These are phyloP conservation scores for Callinectes sapidus DNA, from an alignment of 2,888 invertebrate species.

Conservation along the genomic window DNA sequence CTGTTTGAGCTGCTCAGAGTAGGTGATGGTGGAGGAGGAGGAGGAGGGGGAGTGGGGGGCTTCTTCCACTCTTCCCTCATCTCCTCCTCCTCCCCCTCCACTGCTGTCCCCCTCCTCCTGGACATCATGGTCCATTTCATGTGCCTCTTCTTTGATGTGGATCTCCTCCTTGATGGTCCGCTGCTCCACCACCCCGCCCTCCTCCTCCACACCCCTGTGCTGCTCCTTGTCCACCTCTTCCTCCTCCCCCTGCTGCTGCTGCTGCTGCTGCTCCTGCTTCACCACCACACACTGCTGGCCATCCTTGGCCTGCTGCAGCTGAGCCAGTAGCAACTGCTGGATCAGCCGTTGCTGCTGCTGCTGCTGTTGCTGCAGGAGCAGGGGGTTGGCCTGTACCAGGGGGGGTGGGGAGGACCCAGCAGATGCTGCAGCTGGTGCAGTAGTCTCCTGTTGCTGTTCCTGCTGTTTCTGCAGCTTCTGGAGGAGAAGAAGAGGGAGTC, in stretches of 20 bases:
- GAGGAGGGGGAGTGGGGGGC: background rate
- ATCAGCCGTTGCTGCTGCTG: conserved; percentile 56
- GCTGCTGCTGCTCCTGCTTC: conserved; percentile 27
- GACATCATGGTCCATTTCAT: background rate
- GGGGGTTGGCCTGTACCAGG: conserved; percentile 43
- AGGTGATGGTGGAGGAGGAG: conserved; percentile 27
- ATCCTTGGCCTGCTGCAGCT: conserved; percentile 57
- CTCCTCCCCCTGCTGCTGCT: background rate
- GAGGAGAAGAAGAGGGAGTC: conserved; percentile 42
- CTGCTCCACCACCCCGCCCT: background rate
- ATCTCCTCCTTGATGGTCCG: background rate
- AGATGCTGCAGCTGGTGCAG: conserved; percentile 24
- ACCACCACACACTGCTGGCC: background rate
- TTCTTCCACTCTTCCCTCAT: background rate
- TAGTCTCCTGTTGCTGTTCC: conserved; percentile 24
- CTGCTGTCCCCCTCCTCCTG: background rate
- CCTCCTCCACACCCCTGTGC: background rate
- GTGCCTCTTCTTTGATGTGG: background rate
- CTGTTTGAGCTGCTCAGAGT: conserved; percentile 39
- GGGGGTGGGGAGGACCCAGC: conserved; percentile 46
- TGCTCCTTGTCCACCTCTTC: background rate
- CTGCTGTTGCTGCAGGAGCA: conserved; percentile 39
- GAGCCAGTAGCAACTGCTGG: conserved; percentile 60
- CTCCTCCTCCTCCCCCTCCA: conserved; percentile 27
- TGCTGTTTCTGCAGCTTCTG: conserved; percentile 58